Evolutionary conservation across 2,888 invertebrate genomes (phyloP).

Genomic region (Epistrophe eligans): DNA sequence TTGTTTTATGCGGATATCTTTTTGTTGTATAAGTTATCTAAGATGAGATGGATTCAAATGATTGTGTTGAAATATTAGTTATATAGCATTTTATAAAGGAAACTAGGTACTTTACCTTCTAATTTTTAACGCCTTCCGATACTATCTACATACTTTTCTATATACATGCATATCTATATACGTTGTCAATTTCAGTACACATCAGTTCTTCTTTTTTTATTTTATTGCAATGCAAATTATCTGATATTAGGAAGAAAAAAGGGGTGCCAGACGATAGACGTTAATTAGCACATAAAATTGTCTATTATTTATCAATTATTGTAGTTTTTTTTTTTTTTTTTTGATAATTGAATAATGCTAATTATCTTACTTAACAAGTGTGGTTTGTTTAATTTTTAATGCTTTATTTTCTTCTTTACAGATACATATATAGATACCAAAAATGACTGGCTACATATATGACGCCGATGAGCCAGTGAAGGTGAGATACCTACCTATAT

Average conservation of each 20-base stretch:
- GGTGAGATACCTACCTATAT: slow-evolving; percentile 69
- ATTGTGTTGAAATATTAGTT: slow-evolving; percentile 19
- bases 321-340: slow-evolving; percentile 19
- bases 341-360: slow-evolving; percentile 24
- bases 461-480: slow-evolving; percentile 76
- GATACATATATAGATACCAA: slow-evolving; percentile 67
- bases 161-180: not conserved
- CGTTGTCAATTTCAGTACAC: not conserved
- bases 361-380: slow-evolving; percentile 44
- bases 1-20: slow-evolving; percentile 64
- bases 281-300: slow-evolving; percentile 61
- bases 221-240: slow-evolving; percentile 25
- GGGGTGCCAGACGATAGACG: not conserved
- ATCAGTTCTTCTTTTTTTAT: slow-evolving; percentile 1
- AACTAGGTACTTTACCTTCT: slow-evolving; percentile 26
- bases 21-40: slow-evolving; percentile 37
- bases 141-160: not conserved
- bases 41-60: slow-evolving; percentile 35
- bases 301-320: slow-evolving; percentile 64
- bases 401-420: slow-evolving; percentile 42
- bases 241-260: slow-evolving; percentile 3
- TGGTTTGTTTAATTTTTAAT: slow-evolving; percentile 14
- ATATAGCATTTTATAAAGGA: slow-evolving; percentile 11
- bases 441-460: slow-evolving; percentile 74
- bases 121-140: slow-evolving; percentile 27